Evolutionary conservation across 1,140 invertebrate genomes (phyloP), one percentile per base, ranked within the genome.

Genomic region (Musca vetustissima): DNA sequence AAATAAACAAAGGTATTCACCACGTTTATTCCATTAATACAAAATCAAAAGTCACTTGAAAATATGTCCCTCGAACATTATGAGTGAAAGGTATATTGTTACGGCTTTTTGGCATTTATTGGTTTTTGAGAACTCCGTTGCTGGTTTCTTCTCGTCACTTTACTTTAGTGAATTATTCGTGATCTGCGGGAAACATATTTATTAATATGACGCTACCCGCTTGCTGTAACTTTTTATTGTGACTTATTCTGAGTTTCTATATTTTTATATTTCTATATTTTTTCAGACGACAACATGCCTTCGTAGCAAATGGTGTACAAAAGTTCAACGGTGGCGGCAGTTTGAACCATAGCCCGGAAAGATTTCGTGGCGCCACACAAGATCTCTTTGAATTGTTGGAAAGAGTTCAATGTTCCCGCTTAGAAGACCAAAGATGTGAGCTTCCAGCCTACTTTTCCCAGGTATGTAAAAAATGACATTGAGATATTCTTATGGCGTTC

Each of bases 401-500:
- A 81, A 87, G 91, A 81, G 92, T 96, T 66, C 95, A 97, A 85
- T 93, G 93, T 85, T 94, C 93, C 67, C 87, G 96, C 53, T 85
- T 98, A 75, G 95, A 98, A 79, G 95, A 98, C 85, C 96, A 98
- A 85, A 88, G 96, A 83, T 97, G 95, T 83, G 93, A 93, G 69
- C 85, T 97, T 73, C 94, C 94, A 55, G 87, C 92, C 15, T 93
- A 93, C 83, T 94, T 94, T 82, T 89, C 89, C 79, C 92, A 94
- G 90, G 93, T 94, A 86, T 85, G 85, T 77, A 36, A 43, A 28
- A 28, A 28, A 28, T 28, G 8, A 28, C 3, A 8, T 28, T 28
- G 28, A 28, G 28, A 28, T 28, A 28, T 28, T 28, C 3, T 28
- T n/a, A n/a, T n/a, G n/a, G n/a, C n/a, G n/a, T n/a, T n/a, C n/a